Evolutionary conservation across 2,797 vertebrate genomes (phyloP).

Genomic region (Lemur catta): DNA sequence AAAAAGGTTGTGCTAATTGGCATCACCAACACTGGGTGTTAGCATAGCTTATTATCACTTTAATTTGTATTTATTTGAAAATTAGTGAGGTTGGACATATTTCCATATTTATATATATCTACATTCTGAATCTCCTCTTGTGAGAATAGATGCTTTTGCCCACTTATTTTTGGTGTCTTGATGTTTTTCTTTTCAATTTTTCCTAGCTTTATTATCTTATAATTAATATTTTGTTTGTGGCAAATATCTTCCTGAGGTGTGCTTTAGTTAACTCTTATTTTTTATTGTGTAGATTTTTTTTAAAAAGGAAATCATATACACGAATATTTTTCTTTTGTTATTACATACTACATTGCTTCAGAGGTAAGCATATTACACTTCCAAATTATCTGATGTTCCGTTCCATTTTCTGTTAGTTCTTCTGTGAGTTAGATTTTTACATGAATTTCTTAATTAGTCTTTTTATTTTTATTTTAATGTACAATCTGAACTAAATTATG

Average conservation of each 20-base stretch:
- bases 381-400: conserved; percentile 33
- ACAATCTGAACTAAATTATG: conserved; percentile 26
- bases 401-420: conserved; percentile 36
- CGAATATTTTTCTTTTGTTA: conserved; percentile 33
- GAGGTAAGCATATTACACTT: conserved; percentile 43
- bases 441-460: conserved; percentile 23
- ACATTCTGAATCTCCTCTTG: background rate
- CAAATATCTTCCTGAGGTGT: conserved; percentile 13
- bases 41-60: conserved; percentile 59
- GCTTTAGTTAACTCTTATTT: background rate
- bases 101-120: conserved; percentile 45
- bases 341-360: background rate
- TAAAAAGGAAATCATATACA: background rate
- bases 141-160: background rate
- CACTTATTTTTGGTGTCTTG: conserved; percentile 25
- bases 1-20: conserved; percentile 62
- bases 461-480: conserved; percentile 48
- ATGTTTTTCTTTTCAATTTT: background rate
- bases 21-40: conserved; percentile 46
- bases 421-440: background rate
- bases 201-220: background rate
- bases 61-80: conserved; percentile 70
- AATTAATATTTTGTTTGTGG: conserved; percentile 28
- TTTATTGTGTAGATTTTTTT: background rate
- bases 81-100: conserved; percentile 41